Base-by-base conservation (phyloP, 2,888 invertebrate genomes). In the Brachynemurus nebulosus region DNA sequence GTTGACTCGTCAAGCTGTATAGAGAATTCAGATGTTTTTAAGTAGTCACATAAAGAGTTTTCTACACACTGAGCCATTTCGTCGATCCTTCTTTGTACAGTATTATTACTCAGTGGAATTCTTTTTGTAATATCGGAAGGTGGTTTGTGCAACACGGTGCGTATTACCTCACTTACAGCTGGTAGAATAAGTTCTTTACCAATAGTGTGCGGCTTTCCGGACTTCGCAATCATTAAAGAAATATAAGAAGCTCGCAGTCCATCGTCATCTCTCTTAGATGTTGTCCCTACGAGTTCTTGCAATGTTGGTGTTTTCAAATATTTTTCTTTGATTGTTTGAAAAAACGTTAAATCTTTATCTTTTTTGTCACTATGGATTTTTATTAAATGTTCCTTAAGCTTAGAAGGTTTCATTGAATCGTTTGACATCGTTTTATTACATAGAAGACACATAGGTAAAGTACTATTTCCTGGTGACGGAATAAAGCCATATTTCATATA, bases 111-210 rank as follows among this genome's bases (percentile, higher is more conserved):
- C 36, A 57, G 57, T 52, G 54, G 54, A 57, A 53, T 58, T 55
- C 46, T 57, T 54, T 53, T 53, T 27, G 57, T 40, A 27, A 54
- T 47, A 49, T 55, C 53, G 47, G 40, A 48, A 45, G 54, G 46
- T 48, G 54, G 50, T 53, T 53, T 54, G 51, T 58, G 53, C 47
- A 57, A 46, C 46, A 57, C 51, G 53, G 53, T 54, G 50, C 48
- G 51, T 51, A 56, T 48, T 49, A 55, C 53, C 49, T 56, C 53
- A 54, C 53, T 50, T 53, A 57, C 48, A 38, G 57, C 56, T 21
- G 55, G 53, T 45, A 58, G 53, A 56, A 57, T 59, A 50, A 55
- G 50, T 54, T 63, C n/a, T 44, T 57, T 52, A 42, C 54, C 56
- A 45, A 56, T 57, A 34, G 54, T 55, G 40, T 55, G 54, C 38